Evolutionary conservation across 2,888 invertebrate species (phyloP).

Genomic region (Catocala nupta): DNA sequence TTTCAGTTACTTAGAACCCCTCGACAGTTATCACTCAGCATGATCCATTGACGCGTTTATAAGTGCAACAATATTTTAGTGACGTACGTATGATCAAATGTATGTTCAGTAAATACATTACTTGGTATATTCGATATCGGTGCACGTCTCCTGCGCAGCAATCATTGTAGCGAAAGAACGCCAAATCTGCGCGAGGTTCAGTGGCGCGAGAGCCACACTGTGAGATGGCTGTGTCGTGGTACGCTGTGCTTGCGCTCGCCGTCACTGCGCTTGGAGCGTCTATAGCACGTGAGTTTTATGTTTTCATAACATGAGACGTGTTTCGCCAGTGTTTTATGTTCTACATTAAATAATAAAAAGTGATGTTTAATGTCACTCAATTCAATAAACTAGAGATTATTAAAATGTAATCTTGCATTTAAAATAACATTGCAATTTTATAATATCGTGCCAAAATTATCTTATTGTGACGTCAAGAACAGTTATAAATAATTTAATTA

Average conservation of each 20-base stretch:
- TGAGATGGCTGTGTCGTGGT: conserved; percentile 79
- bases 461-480: too few species aligned
- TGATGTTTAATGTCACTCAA: too few species aligned
- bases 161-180: conserved; percentile 75
- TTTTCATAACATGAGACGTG: conserved; percentile 30
- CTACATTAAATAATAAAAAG: too few species aligned
- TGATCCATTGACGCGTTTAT: conserved; percentile 47
- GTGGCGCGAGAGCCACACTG: conserved; percentile 76
- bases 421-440: too few species aligned
- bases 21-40: conserved; percentile 37
- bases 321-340: background rate
- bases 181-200: conserved; percentile 69
- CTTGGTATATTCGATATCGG: conserved; percentile 7
- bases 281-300: conserved; percentile 75
- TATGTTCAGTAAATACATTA: conserved; percentile 16
- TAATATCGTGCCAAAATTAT: too few species aligned
- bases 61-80: background rate
- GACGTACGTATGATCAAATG: conserved; percentile 13
- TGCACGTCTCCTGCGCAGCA: conserved; percentile 59
- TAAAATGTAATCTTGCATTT: too few species aligned
- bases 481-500: too few species aligned
- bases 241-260: conserved; percentile 73
- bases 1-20: conserved; percentile 32
- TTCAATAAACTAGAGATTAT: too few species aligned
- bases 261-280: conserved; percentile 80